Conservation (phyloP, 2,113 vertebrate species). For the Prietella phreatophila region DNA sequence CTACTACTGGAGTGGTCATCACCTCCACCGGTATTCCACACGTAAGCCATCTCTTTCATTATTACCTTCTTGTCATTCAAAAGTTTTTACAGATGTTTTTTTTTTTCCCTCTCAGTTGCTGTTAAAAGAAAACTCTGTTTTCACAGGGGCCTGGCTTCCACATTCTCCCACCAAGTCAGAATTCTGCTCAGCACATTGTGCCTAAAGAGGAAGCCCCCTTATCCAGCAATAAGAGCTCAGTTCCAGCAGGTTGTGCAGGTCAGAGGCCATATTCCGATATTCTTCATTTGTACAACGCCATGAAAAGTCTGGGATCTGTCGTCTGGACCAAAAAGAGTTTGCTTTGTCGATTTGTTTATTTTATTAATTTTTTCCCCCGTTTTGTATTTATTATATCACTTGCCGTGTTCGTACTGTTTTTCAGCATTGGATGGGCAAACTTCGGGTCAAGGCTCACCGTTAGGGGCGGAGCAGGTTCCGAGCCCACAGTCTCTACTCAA, state of each 20-base stretch:
- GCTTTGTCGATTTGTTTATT: neutral
- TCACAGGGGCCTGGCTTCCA: constrained; percentile 77
- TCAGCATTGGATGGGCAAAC: constrained; percentile 73
- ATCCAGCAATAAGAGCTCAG: constrained; percentile 68
- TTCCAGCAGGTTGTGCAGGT: constrained; percentile 75
- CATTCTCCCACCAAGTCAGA: constrained; percentile 66
- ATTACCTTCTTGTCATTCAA: neutral
- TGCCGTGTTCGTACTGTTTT: neutral
- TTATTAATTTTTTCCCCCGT: neutral
- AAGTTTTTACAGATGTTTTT: neutral
- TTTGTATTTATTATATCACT: neutral
- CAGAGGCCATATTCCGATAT: constrained; percentile 62
- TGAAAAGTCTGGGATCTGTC: neutral
- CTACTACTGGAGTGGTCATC: constrained; percentile 81
- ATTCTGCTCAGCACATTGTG: constrained; percentile 66
- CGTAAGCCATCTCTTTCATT: constrained; percentile 68
- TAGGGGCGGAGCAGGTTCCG: constrained; percentile 82
- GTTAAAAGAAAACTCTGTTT: neutral
- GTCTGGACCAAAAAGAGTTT: neutral
- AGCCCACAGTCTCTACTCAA: constrained; percentile 87
- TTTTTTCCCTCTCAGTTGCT: neutral
- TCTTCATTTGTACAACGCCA: neutral
- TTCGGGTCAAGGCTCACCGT: constrained; percentile 83
- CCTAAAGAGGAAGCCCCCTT: constrained; percentile 80
- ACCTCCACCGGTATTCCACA: constrained; percentile 76